A percentile compares a stretch with the other conserved stretches of the same genome.
Evolutionary conservation across 2,797 vertebrate species (phyloP).

Genomic region (Sebastolobus altivelis): DNA sequence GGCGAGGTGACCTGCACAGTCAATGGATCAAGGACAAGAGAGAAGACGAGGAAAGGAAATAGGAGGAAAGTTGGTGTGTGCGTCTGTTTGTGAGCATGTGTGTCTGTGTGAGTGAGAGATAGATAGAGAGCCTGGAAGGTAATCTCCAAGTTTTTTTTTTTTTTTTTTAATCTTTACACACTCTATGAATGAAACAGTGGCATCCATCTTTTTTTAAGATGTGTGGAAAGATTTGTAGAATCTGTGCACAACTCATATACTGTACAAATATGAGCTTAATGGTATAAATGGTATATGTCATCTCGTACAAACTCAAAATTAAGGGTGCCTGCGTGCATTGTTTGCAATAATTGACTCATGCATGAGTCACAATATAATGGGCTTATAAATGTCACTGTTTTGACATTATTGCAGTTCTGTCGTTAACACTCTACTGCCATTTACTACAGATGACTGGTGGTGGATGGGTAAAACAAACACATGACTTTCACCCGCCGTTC

Average conservation of each 20-base stretch:
- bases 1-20: constrained; percentile 64
- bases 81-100: background rate
- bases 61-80: constrained; percentile 4
- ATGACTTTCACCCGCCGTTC: no score
- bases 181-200: background rate
- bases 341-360: constrained; percentile 24
- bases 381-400: constrained; percentile 4
- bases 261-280: background rate
- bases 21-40: constrained; percentile 73
- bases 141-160: background rate
- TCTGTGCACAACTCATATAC: background rate
- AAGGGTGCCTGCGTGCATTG: background rate
- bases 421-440: constrained; percentile 10
- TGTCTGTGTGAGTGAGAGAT: background rate
- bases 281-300: background rate
- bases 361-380: constrained; percentile 16
- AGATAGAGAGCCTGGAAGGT: background rate
- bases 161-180: background rate
- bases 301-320: background rate
- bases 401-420: constrained; percentile 1
- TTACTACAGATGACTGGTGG: constrained; percentile 6
- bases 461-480: no score
- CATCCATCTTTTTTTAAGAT: background rate
- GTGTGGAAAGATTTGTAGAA: background rate
- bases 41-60: constrained; percentile 43